A percentile compares a stretch with the other conserved stretches of the same genome.
These are phyloP conservation scores for Caenorhabditis auriculariae DNA, from an alignment of 2,888 invertebrate genomes.

Conservation along the genomic window DNA sequence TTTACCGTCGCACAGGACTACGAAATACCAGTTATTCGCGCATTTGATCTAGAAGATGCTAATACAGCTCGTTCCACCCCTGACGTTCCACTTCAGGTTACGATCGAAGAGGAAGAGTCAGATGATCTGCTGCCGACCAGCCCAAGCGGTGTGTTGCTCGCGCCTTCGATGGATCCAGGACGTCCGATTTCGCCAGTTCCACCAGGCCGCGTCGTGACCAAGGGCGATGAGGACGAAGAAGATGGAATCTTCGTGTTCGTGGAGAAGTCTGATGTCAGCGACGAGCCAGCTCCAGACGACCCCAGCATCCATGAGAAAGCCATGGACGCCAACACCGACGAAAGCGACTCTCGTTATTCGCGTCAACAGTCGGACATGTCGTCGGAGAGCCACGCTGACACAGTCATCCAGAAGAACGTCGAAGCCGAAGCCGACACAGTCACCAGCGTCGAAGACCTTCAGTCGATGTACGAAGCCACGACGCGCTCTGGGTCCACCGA, in stretches of 20 bases:
- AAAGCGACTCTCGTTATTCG: slow-evolving; percentile 31
- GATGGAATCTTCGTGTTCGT: slow-evolving; percentile 32
- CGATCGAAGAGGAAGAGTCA: slow-evolving; percentile 37
- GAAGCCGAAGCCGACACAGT: slow-evolving; percentile 9
- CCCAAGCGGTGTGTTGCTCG: slow-evolving; percentile 38
- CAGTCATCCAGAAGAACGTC: slow-evolving; percentile 26
- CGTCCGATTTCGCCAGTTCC: slow-evolving; percentile 50
- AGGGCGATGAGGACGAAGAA: slow-evolving; percentile 14
- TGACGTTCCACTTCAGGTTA: slow-evolving; percentile 40
- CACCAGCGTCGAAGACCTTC: slow-evolving; percentile 9
- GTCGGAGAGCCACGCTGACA: slow-evolving; percentile 39
- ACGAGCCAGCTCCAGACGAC: slow-evolving; percentile 7
- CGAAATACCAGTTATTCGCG: slow-evolving; percentile 22
- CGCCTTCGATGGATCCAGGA: slow-evolving; percentile 40
- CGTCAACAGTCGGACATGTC: slow-evolving; percentile 41
- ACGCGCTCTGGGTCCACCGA: slow-evolving; percentile 28
- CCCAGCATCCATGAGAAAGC: slow-evolving; percentile 34
- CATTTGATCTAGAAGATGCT: slow-evolving; percentile 24
- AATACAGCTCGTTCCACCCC: slow-evolving; percentile 40
- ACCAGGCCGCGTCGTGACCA: slow-evolving; percentile 21
- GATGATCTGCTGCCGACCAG: slow-evolving; percentile 36
- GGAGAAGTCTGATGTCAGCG: slow-evolving; percentile 8
- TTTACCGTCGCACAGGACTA: slow-evolving; percentile 38
- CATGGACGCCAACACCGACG: slow-evolving; percentile 30
- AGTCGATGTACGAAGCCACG: not conserved